A percentile compares a stretch with the other conserved stretches of the same genome.
Conservation (phyloP, 2,888 invertebrate species). For the Sarcophaga subvicina region DNA sequence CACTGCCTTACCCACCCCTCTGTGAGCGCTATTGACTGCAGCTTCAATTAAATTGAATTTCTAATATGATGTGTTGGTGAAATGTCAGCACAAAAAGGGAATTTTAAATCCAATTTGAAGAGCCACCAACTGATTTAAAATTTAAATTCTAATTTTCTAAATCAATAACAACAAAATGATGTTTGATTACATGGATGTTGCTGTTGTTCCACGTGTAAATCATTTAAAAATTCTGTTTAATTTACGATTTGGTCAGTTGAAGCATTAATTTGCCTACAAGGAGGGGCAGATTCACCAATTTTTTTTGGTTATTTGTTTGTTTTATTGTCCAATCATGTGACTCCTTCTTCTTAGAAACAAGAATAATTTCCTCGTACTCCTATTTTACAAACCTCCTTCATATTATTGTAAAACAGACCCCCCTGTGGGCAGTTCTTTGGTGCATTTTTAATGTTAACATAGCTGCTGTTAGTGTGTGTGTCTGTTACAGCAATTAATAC, state of each 20-base stretch:
- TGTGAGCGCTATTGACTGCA: background rate
- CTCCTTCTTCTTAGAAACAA: too few species aligned
- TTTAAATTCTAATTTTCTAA: slow-evolving; percentile 51
- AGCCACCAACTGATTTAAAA: slow-evolving; percentile 45
- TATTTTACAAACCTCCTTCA: background rate
- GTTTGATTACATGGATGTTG: background rate
- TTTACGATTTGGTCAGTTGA: background rate
- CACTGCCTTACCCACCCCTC: slow-evolving; percentile 18
- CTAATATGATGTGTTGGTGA: background rate
- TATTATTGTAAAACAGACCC: slow-evolving; percentile 2
- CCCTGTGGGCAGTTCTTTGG: slow-evolving; percentile 39
- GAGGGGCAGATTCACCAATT: too few species aligned
- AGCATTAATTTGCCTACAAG: background rate
- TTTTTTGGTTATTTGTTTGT: background rate
- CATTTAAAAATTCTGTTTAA: slow-evolving; percentile 50
- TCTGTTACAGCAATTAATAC: slow-evolving; percentile 39
- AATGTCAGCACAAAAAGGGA: background rate
- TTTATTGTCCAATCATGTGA: background rate
- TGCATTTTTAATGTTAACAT: slow-evolving; percentile 46
- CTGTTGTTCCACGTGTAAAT: slow-evolving; percentile 4
- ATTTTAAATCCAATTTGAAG: background rate
- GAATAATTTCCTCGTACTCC: too few species aligned
- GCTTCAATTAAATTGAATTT: background rate
- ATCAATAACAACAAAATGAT: slow-evolving; percentile 32
- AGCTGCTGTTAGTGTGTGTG: background rate